A percentile compares a stretch with the other conserved stretches of the same genome.
phyloP scores from a whole-genome alignment of 2,888 invertebrate species.

The Apamea crenata region DNA sequence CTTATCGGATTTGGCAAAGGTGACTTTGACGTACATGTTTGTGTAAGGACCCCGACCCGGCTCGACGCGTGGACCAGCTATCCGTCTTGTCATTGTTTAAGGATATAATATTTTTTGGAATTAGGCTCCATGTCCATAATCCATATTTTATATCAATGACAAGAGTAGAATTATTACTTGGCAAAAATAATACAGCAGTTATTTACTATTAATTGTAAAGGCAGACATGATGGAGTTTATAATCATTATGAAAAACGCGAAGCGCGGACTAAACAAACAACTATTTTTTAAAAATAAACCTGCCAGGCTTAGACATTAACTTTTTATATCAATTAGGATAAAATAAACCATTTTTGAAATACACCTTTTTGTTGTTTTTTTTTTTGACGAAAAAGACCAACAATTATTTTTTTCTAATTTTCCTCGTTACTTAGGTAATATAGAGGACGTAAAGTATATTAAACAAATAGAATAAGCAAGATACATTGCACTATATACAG shows the following conservation, averaged over 20 bases:
- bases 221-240: not conserved
- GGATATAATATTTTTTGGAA: not conserved
- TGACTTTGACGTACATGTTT: slow-evolving; percentile 13
- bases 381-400: no score
- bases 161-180: not conserved
- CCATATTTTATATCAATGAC: not conserved
- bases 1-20: slow-evolving; percentile 21
- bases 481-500: not conserved
- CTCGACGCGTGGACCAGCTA: not conserved
- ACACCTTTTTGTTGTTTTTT: no score
- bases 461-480: not conserved
- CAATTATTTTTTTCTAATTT: not conserved
- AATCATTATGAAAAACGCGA: not conserved
- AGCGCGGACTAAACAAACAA: not conserved
- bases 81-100: not conserved
- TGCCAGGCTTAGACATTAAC: not conserved
- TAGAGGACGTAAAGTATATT: not conserved
- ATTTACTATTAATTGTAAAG: not conserved
- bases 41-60: not conserved
- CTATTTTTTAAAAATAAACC: not conserved
- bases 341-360: not conserved
- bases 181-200: not conserved
- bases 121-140: no score
- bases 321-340: not conserved
- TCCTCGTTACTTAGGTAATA: not conserved